Evolutionary conservation across 2,113 vertebrate species (phyloP).

Genomic region (Etia nguti): DNA sequence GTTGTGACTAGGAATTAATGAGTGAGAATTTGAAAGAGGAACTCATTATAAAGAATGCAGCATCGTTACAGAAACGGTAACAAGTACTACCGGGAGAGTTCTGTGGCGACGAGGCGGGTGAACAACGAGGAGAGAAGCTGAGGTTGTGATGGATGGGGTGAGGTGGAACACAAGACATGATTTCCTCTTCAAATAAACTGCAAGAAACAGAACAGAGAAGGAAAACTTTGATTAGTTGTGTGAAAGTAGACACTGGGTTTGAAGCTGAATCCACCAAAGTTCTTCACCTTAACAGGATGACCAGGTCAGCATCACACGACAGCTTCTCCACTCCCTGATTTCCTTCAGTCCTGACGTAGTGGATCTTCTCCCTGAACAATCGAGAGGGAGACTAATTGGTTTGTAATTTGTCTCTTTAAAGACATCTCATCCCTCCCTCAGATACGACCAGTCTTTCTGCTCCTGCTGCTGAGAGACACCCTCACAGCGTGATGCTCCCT

Average conservation of each 20-base stretch:
- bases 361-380: conserved; percentile 90
- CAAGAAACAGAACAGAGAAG: neutral
- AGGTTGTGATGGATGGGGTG: conserved; percentile 87
- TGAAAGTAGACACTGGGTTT: neutral
- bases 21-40: neutral
- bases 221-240: neutral
- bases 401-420: neutral
- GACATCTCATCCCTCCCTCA: neutral
- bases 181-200: conserved; percentile 97
- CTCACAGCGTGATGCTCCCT: neutral
- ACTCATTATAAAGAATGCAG: neutral
- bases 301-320: conserved; percentile 95
- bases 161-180: conserved; percentile 91
- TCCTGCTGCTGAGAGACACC: neutral
- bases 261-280: neutral
- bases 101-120: conserved; percentile 92
- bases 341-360: conserved; percentile 94
- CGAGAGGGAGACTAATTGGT: neutral
- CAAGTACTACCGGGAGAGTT: conserved; percentile 87
- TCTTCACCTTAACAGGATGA: conserved; percentile 90
- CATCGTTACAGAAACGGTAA: neutral
- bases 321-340: conserved; percentile 91
- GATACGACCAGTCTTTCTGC: neutral
- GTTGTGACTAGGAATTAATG: neutral
- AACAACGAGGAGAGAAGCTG: conserved; percentile 94